Percentiles rank a stretch among this genome's conserved stretches.
Conservation (phyloP, 1,140 invertebrate genomes). For the Lanistes nyassanus region DNA sequence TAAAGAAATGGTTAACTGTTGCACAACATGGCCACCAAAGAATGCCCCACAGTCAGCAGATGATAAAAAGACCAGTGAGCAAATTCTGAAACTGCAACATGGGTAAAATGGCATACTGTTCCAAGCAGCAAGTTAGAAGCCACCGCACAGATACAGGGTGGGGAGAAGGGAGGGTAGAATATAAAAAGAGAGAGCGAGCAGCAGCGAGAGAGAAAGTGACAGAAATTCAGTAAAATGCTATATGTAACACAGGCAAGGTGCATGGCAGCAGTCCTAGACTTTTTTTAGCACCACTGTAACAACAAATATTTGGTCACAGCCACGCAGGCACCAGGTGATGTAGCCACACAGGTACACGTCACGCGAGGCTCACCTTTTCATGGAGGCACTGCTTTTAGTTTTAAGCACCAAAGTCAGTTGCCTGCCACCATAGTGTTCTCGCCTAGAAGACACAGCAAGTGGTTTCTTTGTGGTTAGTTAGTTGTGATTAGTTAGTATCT, state of each 20-base stretch:
- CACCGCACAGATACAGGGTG: not conserved
- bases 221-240: not conserved
- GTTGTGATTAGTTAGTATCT: too few species aligned
- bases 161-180: not conserved
- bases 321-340: not conserved
- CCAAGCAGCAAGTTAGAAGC: too few species aligned
- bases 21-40: too few species aligned
- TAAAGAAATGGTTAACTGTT: too few species aligned
- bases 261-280: not conserved
- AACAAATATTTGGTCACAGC: not conserved
- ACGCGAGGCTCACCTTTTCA: slow-evolving; percentile 6
- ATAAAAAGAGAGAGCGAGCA: slow-evolving; percentile 9
- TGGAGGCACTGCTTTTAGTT: not conserved
- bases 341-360: slow-evolving; percentile 1
- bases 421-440: slow-evolving; percentile 7
- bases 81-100: too few species aligned
- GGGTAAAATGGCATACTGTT: too few species aligned
- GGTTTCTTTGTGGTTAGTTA: not conserved
- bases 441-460: slow-evolving; percentile 1
- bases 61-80: too few species aligned
- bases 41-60: too few species aligned
- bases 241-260: not conserved
- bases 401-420: not conserved
- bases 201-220: not conserved
- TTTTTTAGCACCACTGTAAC: not conserved